phyloP scores from a whole-genome alignment of 2,797 vertebrate genomes.

The Bradypodion pumilum region DNA sequence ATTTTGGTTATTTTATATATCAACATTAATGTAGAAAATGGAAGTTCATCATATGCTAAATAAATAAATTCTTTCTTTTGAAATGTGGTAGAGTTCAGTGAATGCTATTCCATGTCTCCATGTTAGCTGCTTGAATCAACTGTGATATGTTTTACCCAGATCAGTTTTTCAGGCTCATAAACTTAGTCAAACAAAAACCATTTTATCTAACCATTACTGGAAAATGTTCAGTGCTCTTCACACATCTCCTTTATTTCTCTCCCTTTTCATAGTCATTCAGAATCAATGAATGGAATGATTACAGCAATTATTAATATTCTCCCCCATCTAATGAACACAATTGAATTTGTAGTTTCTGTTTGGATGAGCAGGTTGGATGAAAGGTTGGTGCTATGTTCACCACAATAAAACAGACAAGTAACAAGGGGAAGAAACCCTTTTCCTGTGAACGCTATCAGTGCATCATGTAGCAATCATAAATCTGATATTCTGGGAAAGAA shows the following conservation, averaged over 20 bases:
- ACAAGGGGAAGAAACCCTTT: neutral
- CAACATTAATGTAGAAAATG: too few species aligned
- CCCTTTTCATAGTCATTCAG: neutral
- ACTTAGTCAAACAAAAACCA: neutral
- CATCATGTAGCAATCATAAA: conserved; percentile 6
- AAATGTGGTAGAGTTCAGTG: neutral
- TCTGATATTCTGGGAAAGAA: too few species aligned
- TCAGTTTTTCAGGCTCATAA: neutral
- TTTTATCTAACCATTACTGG: conserved; percentile 9
- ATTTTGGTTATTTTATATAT: too few species aligned
- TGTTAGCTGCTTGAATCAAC: neutral
- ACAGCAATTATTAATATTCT: conserved; percentile 15
- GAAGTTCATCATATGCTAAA: too few species aligned
- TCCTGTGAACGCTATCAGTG: conserved; percentile 28
- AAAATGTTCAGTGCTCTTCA: conserved; percentile 2
- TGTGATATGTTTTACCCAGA: neutral
- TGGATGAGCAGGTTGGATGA: neutral
- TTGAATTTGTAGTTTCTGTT: neutral
- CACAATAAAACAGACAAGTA: neutral
- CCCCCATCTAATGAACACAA: neutral
- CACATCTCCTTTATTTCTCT: conserved; percentile 25
- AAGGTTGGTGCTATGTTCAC: neutral
- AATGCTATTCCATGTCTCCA: neutral
- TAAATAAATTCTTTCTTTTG: neutral
- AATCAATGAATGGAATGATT: neutral